Evolutionary conservation across 2,113 vertebrate genomes (phyloP).

Genomic region (Etia nguti): DNA sequence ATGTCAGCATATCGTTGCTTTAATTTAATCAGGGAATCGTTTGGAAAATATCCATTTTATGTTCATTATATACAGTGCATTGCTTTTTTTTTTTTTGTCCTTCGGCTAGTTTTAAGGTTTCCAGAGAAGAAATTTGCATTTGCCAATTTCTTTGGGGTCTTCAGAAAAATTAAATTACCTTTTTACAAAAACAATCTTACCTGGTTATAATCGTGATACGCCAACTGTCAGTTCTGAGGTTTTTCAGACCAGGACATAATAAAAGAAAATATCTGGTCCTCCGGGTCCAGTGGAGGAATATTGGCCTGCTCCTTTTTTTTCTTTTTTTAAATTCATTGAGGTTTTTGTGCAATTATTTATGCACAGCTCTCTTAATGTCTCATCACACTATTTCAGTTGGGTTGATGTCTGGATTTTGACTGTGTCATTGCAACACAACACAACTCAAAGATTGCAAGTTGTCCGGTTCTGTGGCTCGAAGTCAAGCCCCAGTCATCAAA

Average conservation of each 20-base stretch:
- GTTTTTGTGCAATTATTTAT: not conserved
- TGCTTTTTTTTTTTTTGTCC: not conserved
- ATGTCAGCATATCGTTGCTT: slow-evolving; percentile 25
- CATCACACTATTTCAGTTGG: not conserved
- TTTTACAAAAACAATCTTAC: not conserved
- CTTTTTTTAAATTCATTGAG: not conserved
- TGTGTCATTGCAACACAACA: not conserved
- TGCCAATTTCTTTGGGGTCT: not conserved
- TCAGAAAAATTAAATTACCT: not conserved
- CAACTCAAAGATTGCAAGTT: not conserved
- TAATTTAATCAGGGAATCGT: slow-evolving; percentile 42
- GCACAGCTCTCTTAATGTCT: not conserved
- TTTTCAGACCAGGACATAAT: not conserved
- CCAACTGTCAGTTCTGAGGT: not conserved
- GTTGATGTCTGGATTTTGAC: not conserved
- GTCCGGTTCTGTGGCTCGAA: not conserved
- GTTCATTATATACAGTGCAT: not conserved
- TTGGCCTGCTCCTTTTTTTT: not conserved
- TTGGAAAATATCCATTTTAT: not conserved
- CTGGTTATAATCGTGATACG: not conserved
- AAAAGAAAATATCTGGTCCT: not conserved
- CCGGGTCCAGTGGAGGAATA: not conserved
- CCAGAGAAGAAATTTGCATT: not conserved
- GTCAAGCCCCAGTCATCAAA: not conserved
- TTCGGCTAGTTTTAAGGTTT: not conserved